Base-by-base conservation (phyloP, 1,140 invertebrate genomes). In the Saccostrea echinata region DNA sequence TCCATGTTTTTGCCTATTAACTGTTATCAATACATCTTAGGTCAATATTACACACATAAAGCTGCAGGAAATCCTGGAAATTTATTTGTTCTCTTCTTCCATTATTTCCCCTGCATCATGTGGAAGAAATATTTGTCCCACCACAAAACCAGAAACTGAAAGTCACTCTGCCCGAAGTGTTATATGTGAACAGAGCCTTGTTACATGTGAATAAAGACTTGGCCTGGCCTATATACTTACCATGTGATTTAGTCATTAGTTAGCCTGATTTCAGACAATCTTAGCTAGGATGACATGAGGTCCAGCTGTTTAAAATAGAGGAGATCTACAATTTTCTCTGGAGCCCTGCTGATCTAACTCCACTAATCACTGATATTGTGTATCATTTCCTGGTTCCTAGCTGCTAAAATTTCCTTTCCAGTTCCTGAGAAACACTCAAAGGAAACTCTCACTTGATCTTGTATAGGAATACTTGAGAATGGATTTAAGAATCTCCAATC, bases 231-330 rank as follows among this genome's bases (percentile, higher is more conserved):
- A 30, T 33, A 76, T 76, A 76, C 27, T 27, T 76, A 76, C 24
- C 68, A 30, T 76, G 27, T 76, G 68, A 76, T 76, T 76, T 76
- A 76, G 68, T 12, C 68, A 76, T 76, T 76, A 76, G 27, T 43
- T 76, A 33, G 24, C 3, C 27, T 16, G 68, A 30, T 33, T 76
- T 30, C 27, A 33, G 24, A 8, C 68, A 76, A 30, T 16, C 64
- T 71, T 30, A 27, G 11, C 27, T 9, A 27, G 55, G 24, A 71
- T 71, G 27, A 76, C 68, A 30, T 9, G 68, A 76, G 68, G 12
- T 8, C 68, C 68, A 76, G 68, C 68, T 76, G 68, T 76, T 76
- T 30, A 33, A 33, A 30, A 76, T 27, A 76, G 68, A 33, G 16
- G 68, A 76, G 24, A 33, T 27, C 12, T 33, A 16, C 27, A 30